A percentile compares a stretch with the other conserved stretches of the same genome.
phyloP scores from a whole-genome alignment of 2,797 vertebrate species.

The Phoeniculus purpureus region DNA sequence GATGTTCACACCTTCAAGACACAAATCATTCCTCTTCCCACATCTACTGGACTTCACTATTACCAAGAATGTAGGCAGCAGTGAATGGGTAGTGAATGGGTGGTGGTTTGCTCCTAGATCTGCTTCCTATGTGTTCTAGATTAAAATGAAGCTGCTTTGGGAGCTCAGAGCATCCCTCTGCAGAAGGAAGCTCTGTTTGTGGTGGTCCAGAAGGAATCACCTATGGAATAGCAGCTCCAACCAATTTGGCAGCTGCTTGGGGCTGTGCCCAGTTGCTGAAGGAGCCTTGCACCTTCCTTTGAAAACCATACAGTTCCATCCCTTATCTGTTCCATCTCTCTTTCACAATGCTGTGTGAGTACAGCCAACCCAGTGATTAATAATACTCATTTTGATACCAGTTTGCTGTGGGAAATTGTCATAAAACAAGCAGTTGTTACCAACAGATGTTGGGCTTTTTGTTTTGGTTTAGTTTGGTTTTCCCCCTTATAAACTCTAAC shows the following conservation, averaged over 20 bases:
- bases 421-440: background rate
- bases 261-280: background rate
- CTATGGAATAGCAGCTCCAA: rapidly evolving
- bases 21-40: background rate
- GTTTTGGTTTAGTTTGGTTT: background rate
- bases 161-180: background rate
- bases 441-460: too few species aligned
- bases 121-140: background rate
- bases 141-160: background rate
- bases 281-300: background rate
- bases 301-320: background rate
- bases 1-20: background rate
- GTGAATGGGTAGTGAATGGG: too few species aligned
- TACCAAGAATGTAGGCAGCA: background rate
- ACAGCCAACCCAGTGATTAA: background rate
- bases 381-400: background rate
- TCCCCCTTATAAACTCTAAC: rapidly evolving
- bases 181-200: background rate
- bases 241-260: background rate
- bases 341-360: background rate
- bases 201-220: background rate
- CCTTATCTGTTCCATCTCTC: background rate
- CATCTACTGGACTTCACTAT: background rate
- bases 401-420: background rate
- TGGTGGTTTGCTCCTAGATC: background rate